Evolutionary conservation across 1,140 invertebrate genomes (phyloP), one percentile per base, ranked within the genome.

Genomic region (Anadara kagoshimensis): DNA sequence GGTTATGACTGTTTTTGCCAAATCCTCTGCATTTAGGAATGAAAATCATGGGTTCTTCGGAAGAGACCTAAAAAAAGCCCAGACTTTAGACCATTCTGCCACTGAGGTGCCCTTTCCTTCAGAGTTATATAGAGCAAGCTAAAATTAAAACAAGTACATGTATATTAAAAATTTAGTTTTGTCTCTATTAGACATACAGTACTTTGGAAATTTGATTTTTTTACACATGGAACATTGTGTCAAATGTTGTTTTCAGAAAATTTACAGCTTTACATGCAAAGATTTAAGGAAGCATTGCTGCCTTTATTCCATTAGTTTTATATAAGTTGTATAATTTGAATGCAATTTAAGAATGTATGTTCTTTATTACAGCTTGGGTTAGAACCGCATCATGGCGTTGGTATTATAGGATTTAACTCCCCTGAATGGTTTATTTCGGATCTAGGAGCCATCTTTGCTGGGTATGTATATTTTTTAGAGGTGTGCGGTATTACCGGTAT

Each of bases 391-490:
- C 93, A 96, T 86, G 93, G 93, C 12, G 96, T 98, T 36, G 94
- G 94, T 74, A 96, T 98, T 80, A 85, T 98, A 53, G 96, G 96
- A 56, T 97, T 97, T 87, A 98, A 98, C 86, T 93, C 94, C 53
- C 94, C 95, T 51, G 93, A 97, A 90, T 98, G 96, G 96, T 95
- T 96, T 81, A 92, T 96, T 75, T 92, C 95, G 0, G 93, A 96
- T 85, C 87, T 98, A 61, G 96, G 92, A 4, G 94, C 95, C n/a
- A 96, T 97, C 83, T 95, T 96, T 87, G 95, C 96, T 71, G 96
- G 96, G 93, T 96, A 92, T 91, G 89, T 90, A n/a, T n/a, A n/a
- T n/a, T n/a, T n/a, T n/a, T n/a, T n/a, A n/a, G n/a, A n/a, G n/a
- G n/a, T n/a, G n/a, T n/a, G n/a, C n/a, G n/a, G n/a, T n/a, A n/a